phyloP scores from a whole-genome alignment of 2,888 invertebrate species.

The Dexiosoma caninum region DNA sequence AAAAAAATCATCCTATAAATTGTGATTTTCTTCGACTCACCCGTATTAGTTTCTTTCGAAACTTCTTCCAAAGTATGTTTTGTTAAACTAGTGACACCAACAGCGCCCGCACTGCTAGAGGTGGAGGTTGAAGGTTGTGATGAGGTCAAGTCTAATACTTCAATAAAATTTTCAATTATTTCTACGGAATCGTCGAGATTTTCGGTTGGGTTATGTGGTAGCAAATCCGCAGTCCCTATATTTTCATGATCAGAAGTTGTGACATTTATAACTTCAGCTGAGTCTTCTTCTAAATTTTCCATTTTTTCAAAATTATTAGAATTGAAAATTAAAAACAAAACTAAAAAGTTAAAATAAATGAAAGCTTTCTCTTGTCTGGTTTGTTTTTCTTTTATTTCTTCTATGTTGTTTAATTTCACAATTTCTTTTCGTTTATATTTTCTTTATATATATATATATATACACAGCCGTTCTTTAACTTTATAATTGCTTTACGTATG shows the following conservation, averaged over 20 bases:
- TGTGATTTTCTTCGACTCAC: not conserved
- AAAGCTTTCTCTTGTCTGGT: slow-evolving; percentile 50
- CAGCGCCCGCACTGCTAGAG: slow-evolving; percentile 47
- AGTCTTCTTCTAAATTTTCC: slow-evolving; percentile 57
- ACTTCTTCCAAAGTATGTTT: slow-evolving; percentile 45
- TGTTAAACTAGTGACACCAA: slow-evolving; percentile 13
- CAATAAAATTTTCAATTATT: slow-evolving; percentile 41
- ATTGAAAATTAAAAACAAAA: slow-evolving; percentile 5
- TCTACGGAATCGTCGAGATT: slow-evolving; percentile 38
- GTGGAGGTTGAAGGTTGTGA: slow-evolving; percentile 49
- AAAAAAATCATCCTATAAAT: not conserved
- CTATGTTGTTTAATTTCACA: slow-evolving; percentile 25
- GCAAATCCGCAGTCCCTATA: not conserved
- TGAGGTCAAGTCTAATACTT: slow-evolving; percentile 51
- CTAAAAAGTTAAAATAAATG: not conserved
- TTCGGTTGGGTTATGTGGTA: not conserved
- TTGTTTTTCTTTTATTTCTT: not conserved
- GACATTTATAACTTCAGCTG: not conserved
- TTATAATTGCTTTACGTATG: not conserved
- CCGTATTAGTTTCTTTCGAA: slow-evolving; percentile 22
- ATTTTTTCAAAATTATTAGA: slow-evolving; percentile 23
- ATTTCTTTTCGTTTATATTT: not conserved
- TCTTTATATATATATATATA: not conserved
- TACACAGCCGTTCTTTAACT: not conserved
- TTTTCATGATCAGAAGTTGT: slow-evolving; percentile 1